Evolutionary conservation across 2,888 invertebrate species (phyloP).

Genomic region (Trachelus stipa): DNA sequence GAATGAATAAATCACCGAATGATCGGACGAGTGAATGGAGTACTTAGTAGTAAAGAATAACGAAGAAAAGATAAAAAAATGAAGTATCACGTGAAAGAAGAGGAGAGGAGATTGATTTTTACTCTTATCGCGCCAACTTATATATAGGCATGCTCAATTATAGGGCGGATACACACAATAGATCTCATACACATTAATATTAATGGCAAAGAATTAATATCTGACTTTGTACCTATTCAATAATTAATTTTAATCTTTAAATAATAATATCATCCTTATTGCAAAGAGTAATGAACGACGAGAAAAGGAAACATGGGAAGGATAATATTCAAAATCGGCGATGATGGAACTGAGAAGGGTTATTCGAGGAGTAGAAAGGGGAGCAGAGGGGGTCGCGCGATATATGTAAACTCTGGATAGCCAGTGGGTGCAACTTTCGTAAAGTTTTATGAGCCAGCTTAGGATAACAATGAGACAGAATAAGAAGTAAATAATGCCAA

Average conservation of each 20-base stretch:
- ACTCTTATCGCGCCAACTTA: slow-evolving; percentile 59
- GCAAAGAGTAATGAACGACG: slow-evolving; percentile 28
- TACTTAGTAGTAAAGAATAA: background rate
- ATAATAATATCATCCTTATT: slow-evolving; percentile 37
- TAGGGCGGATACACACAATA: slow-evolving; percentile 43
- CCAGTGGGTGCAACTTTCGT: slow-evolving; percentile 49
- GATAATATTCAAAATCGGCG: background rate
- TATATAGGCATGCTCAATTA: slow-evolving; percentile 63
- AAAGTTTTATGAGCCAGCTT: slow-evolving; percentile 47
- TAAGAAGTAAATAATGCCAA: slow-evolving; percentile 35
- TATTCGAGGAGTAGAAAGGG: background rate
- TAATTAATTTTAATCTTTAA: slow-evolving; percentile 50
- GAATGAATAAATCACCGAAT: no score
- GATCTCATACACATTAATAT: slow-evolving; percentile 45
- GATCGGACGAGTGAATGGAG: no score
- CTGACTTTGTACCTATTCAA: slow-evolving; percentile 63
- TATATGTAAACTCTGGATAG: slow-evolving; percentile 22
- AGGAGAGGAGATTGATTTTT: slow-evolving; percentile 35
- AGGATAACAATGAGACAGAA: slow-evolving; percentile 36
- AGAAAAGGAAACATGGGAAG: background rate
- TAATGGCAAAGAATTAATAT: slow-evolving; percentile 54
- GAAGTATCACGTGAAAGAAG: slow-evolving; percentile 18
- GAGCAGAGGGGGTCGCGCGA: background rate
- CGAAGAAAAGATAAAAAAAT: background rate
- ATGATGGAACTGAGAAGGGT: background rate